Percentiles rank a stretch among this genome's conserved stretches.
Evolutionary conservation across 1,140 invertebrate genomes (phyloP).

Genomic region (Alviniconcha marisindica): DNA sequence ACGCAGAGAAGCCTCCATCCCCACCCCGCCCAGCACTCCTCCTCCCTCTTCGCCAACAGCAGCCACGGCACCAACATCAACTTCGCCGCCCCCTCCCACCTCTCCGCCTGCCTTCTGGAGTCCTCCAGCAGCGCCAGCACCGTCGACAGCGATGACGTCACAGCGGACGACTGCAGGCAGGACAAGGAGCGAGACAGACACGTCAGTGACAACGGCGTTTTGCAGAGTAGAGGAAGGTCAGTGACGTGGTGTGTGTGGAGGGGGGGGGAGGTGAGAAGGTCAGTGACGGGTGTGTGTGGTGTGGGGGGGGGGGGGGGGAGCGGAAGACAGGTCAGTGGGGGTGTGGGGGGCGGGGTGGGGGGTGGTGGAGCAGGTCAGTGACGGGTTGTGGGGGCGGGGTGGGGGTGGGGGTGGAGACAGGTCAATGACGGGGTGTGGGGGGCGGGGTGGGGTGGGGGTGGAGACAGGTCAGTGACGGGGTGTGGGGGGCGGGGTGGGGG

Average conservation of each 20-base stretch:
- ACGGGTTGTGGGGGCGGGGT: neutral
- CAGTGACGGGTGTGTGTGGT: neutral
- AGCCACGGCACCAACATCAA: conserved; percentile 19
- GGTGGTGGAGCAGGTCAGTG: neutral
- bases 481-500: neutral
- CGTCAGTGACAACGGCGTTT: neutral
- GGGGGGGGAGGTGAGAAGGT: no score
- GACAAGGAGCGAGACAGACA: neutral
- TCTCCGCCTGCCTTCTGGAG: neutral
- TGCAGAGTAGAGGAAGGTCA: no score
- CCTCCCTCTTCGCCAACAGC: neutral
- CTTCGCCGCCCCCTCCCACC: neutral
- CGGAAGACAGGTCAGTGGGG: neutral
- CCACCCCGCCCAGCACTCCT: conserved; percentile 13
- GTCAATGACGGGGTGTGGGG: neutral
- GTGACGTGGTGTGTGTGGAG: no score
- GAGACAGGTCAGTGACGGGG: neutral
- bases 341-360: neutral
- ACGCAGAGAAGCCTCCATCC: conserved; percentile 17
- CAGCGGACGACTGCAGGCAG: conserved; percentile 39
- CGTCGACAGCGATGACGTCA: conserved; percentile 60
- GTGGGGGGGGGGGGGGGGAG: neutral
- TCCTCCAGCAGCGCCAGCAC: conserved; percentile 53
- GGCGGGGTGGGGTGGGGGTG: neutral
- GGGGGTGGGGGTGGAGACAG: neutral